A percentile compares a stretch with the other conserved stretches of the same genome.
phyloP scores from a whole-genome alignment of 1,140 invertebrate species.

The Campoletis sonorensis region DNA sequence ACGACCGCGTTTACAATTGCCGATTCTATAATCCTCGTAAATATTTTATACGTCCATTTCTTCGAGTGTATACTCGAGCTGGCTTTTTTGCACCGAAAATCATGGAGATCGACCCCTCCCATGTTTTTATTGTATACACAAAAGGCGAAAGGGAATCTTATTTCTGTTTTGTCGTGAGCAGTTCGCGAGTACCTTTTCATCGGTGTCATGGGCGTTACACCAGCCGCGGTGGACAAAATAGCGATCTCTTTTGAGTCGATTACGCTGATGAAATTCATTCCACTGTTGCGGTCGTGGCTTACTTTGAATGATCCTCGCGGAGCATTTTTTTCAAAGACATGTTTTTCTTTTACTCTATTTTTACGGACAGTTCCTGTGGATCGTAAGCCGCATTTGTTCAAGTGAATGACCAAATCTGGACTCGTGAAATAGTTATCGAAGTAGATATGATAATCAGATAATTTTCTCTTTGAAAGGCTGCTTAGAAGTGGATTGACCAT shows the following conservation, averaged over 20 bases:
- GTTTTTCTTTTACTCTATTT: constrained; percentile 47
- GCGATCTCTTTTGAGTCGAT: constrained; percentile 48
- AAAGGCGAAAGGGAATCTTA: constrained; percentile 30
- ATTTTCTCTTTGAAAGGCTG: constrained; percentile 43
- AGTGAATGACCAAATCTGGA: constrained; percentile 45
- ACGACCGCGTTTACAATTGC: constrained; percentile 14
- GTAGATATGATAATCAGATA: constrained; percentile 43
- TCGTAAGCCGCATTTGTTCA: constrained; percentile 42
- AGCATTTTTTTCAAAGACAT: constrained; percentile 7
- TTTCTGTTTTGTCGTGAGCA: constrained; percentile 26
- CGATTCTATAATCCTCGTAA: constrained; percentile 11
- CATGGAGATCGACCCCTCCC: constrained; percentile 34
- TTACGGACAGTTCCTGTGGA: constrained; percentile 39
- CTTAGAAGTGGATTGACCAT: constrained; percentile 28
- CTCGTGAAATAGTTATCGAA: constrained; percentile 48
- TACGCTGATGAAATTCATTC: constrained; percentile 42
- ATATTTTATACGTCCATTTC: constrained; percentile 18
- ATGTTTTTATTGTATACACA: constrained; percentile 34
- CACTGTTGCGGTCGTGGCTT: constrained; percentile 43
- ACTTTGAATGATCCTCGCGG: constrained; percentile 35
- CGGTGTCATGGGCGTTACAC: constrained; percentile 18
- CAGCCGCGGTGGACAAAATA: constrained; percentile 29
- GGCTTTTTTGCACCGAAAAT: constrained; percentile 42
- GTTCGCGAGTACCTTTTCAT: constrained; percentile 44
- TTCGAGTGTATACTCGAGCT: constrained; percentile 31